These are phyloP conservation scores for Falco cherrug DNA, from an alignment of 2,797 vertebrate species.

Conservation along the genomic window DNA sequence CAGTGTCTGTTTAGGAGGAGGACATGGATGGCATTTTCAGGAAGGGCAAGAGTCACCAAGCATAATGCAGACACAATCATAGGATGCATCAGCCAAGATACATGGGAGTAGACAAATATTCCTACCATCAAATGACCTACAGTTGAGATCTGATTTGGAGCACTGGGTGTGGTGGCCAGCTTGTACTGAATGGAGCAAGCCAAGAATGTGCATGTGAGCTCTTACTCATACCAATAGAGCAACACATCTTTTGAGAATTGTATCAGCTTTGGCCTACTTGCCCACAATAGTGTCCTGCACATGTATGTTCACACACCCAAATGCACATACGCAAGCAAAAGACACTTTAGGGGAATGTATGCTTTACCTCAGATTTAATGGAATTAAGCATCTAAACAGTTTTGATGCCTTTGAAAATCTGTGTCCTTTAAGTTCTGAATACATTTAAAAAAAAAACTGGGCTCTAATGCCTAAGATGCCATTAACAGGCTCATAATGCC, in stretches of 20 bases:
- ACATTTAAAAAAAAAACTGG: background rate
- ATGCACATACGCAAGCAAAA: background rate
- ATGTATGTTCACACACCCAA: background rate
- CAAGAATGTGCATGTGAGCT: background rate
- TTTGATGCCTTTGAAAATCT: background rate
- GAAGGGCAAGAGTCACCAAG: background rate
- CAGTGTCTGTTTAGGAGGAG: background rate
- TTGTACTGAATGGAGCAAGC: background rate
- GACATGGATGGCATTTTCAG: background rate
- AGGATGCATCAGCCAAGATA: background rate
- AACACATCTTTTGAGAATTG: background rate
- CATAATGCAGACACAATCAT: background rate
- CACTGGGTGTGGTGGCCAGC: background rate
- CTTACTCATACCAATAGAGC: background rate
- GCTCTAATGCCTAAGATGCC: background rate
- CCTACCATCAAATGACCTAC: background rate
- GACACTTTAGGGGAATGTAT: background rate
- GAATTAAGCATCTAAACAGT: background rate
- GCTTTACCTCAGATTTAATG: background rate
- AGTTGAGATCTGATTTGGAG: background rate
- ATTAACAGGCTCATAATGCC: background rate
- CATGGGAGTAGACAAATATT: background rate
- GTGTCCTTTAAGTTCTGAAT: background rate
- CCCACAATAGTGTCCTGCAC: background rate
- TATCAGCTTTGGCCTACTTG: background rate